Conservation (phyloP, 2,888 invertebrate species). For the Nephrocerus scutellatus region DNA sequence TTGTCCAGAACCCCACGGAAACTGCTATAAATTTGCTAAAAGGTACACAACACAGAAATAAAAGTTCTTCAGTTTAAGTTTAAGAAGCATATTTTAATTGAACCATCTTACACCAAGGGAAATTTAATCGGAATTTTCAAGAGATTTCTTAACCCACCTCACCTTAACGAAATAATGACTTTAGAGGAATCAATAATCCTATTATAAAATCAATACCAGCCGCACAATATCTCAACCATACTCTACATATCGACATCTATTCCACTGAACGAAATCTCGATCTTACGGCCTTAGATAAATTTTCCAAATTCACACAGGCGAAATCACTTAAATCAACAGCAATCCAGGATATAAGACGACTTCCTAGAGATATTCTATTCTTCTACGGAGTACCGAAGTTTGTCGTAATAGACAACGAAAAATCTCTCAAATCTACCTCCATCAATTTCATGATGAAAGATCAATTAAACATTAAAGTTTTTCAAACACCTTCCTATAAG, state of each 20-base stretch:
- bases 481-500: constrained; percentile 16
- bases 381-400: constrained; percentile 18
- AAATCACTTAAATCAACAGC: constrained; percentile 13
- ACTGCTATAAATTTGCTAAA: no score
- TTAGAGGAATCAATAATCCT: no score
- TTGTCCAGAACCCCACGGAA: no score
- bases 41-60: no score
- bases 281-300: constrained; percentile 18
- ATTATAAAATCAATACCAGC: no score
- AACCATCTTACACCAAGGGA: no score
- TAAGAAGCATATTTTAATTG: no score
- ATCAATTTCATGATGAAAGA: constrained; percentile 20
- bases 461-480: constrained; percentile 18
- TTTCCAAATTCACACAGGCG: constrained; percentile 14
- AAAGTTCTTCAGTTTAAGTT: no score
- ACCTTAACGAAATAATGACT: no score
- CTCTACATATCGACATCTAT: constrained; percentile 19
- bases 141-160: no score
- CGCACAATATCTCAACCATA: constrained; percentile 18
- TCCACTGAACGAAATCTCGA: constrained; percentile 13
- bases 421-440: constrained; percentile 17
- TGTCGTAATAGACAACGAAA: constrained; percentile 24
- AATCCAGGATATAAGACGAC: constrained; percentile 16
- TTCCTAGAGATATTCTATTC: constrained; percentile 18
- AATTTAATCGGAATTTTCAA: no score